Evolutionary conservation across 2,797 vertebrate species (phyloP).

Genomic region (Neomorphus geoffroyi): DNA sequence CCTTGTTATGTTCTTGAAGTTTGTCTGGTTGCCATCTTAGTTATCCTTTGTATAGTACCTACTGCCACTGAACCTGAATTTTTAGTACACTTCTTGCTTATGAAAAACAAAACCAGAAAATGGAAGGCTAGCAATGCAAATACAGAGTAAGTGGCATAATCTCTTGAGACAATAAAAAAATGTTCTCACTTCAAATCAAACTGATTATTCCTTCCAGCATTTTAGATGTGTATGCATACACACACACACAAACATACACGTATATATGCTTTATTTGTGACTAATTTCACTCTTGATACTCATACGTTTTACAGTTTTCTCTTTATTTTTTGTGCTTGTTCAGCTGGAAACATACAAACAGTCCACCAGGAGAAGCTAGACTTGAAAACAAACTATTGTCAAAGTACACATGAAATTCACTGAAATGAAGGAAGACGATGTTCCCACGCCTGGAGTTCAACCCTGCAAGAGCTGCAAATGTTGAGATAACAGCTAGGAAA

Average conservation of each 20-base stretch:
- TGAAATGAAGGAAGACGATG: background rate
- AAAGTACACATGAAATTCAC: background rate
- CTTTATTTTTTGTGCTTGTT: background rate
- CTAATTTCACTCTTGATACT: background rate
- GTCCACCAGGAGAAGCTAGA: background rate
- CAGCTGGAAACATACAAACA: background rate
- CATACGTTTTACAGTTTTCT: background rate
- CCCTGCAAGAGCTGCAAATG: slow-evolving; percentile 25
- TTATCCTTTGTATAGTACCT: background rate
- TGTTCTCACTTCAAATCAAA: background rate
- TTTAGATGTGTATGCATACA: background rate
- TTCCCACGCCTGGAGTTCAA: background rate
- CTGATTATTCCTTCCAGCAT: background rate
- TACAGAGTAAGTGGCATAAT: background rate
- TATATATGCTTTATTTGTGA: background rate
- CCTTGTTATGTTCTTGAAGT: background rate
- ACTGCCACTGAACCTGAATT: background rate
- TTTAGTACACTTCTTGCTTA: background rate
- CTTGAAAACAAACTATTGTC: background rate
- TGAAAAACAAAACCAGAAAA: background rate
- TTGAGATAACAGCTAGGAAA: slow-evolving; percentile 43
- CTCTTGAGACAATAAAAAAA: background rate
- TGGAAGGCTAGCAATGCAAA: background rate
- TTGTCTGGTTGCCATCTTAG: background rate
- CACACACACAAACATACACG: background rate